Evolutionary conservation across 2,113 vertebrate species (phyloP), one percentile per base, ranked within the genome.

Genomic region (Prionailurus bengalensis): DNA sequence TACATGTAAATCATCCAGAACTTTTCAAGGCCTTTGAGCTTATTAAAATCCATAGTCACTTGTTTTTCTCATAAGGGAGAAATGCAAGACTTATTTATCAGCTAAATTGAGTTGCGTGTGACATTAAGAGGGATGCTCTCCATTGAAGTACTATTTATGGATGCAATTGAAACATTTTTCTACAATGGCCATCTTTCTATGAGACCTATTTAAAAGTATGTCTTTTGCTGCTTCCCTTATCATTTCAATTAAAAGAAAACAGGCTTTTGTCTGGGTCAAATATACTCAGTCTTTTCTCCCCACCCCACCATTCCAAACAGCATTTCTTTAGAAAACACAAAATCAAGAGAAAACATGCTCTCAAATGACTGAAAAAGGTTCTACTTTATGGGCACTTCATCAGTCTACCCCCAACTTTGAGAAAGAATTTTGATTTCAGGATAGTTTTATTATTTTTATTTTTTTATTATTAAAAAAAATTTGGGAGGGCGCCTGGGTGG

Each of bases 1-100:
- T 12, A 1, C 51, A 71, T 39, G 78, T 17, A 53, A 74, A 89
- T 83, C 5, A 83, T 73, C 42, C 42, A 89, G 86, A 83, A 82
- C 42, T 53, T 83, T 89, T 95, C 55, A 89, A 95, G 45, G 14
- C n/a, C 55, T 45, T 55, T 94, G 63, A 94, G 87, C 15, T 80
- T 82, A 82, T 63, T 82, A 82, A 65, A 95, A 89, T 53, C 33
- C n/a, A 66, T 66, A 83, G 65, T 89, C 78, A 83, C 33, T 27
- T 89, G 68, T 61, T 83, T 82, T 71, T 73, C 33, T 61, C 45
- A 81, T 89, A 65, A 74, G 65, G 42, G 45, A 82, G 68, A 53
- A 27, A 89, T 15, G 25, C 6, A 53, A 73, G n/a, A 25, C 17
- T 81, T 93, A 42, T 78, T 66, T 94, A 42, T 63, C 78, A 89